Conservation (phyloP, 2,888 invertebrate species). For the Parnassius glacialis region DNA sequence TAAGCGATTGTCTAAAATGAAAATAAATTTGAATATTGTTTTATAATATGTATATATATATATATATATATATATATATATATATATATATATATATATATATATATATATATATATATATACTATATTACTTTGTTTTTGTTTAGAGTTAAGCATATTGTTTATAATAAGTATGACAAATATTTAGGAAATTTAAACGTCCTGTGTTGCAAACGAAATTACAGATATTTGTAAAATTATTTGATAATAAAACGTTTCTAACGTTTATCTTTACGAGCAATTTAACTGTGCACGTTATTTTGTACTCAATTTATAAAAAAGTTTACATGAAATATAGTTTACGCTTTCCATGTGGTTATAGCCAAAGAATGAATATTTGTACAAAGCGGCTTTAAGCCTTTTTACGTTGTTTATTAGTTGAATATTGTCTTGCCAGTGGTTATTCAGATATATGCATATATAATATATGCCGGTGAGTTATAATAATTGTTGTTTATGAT, state of each 20-base stretch:
- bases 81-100: not conserved
- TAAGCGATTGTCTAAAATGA: conserved; percentile 5
- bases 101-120: conserved; percentile 6
- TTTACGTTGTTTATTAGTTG: conserved; percentile 45
- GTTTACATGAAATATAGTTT: conserved; percentile 57
- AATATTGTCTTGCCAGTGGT: conserved; percentile 41
- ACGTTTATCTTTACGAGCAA: conserved; percentile 30
- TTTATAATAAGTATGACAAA: conserved; percentile 21
- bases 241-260: conserved; percentile 8
- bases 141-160: conserved; percentile 12
- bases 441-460: conserved; percentile 8
- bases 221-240: conserved; percentile 20
- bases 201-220: conserved; percentile 25
- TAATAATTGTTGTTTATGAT: conserved; percentile 15
- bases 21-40: conserved; percentile 1
- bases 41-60: conserved; percentile 3
- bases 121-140: conserved; percentile 17
- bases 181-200: conserved; percentile 23
- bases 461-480: conserved; percentile 11
- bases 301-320: conserved; percentile 42
- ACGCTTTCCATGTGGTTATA: conserved; percentile 70
- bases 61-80: conserved; percentile 8
- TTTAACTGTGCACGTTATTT: conserved; percentile 35
- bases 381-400: conserved; percentile 66
- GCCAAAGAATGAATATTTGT: conserved; percentile 64